Conservation (phyloP, 2,113 vertebrate genomes). For the Crotalus viridis region DNA sequence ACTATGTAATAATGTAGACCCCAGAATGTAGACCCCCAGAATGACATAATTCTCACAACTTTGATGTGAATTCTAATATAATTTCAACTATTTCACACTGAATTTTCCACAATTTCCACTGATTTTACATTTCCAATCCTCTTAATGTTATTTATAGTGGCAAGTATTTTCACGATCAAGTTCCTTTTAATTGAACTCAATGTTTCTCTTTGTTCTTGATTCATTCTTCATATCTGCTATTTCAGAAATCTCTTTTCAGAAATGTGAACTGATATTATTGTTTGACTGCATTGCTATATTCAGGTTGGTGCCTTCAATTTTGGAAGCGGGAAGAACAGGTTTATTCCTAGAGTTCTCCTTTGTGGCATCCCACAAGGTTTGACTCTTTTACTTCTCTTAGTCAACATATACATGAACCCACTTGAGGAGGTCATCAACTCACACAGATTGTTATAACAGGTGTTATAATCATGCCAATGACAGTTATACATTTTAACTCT, state of each 20-base stretch:
- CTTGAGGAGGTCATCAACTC: not conserved
- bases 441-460: not conserved
- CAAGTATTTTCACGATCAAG: not conserved
- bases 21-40: not conserved
- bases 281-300: not conserved
- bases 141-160: not conserved
- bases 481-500: not conserved
- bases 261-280: not conserved
- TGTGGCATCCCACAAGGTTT: not conserved
- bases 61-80: not conserved
- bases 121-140: not conserved
- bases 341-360: not conserved
- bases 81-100: not conserved
- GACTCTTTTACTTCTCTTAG: not conserved
- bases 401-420: not conserved
- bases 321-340: not conserved
- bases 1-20: not conserved
- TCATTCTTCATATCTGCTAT: not conserved
- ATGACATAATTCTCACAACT: not conserved
- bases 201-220: not conserved
- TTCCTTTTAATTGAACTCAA: not conserved
- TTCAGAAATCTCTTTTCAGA: not conserved
- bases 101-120: not conserved
- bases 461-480: not conserved
- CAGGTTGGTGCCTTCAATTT: not conserved